Evolutionary conservation across 1,140 invertebrate genomes (phyloP).

Genomic region (Heliconius congener): DNA sequence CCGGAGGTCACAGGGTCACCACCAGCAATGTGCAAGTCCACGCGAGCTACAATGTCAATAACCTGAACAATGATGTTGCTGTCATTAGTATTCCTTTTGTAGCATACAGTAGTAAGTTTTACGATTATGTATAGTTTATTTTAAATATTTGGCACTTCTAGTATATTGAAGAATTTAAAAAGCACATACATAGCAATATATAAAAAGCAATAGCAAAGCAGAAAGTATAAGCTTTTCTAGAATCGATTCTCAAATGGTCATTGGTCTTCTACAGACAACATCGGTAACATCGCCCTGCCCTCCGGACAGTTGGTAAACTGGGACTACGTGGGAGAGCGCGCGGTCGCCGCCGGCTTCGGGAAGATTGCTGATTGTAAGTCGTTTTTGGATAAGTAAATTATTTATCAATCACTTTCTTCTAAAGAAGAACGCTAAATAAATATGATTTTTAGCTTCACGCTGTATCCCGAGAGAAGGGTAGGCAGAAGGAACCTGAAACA

Average conservation of each 20-base stretch:
- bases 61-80: slow-evolving; percentile 37
- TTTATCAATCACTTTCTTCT: background rate
- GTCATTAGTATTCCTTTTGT: slow-evolving; percentile 33
- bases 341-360: slow-evolving; percentile 43
- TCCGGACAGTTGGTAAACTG: slow-evolving; percentile 32
- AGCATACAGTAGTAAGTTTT: slow-evolving; percentile 34
- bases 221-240: background rate
- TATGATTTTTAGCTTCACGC: no score
- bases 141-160: background rate
- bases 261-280: slow-evolving; percentile 36
- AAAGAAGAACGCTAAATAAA: no score
- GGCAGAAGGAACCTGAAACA: no score
- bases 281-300: slow-evolving; percentile 42
- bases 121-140: background rate
- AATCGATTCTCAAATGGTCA: background rate
- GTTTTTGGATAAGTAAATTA: background rate
- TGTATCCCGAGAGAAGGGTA: no score
- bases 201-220: no score
- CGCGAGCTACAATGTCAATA: slow-evolving; percentile 25
- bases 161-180: no score
- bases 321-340: slow-evolving; percentile 40
- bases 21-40: slow-evolving; percentile 36
- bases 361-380: slow-evolving; percentile 22
- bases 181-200: no score
- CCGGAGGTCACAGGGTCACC: slow-evolving; percentile 37